Conservation (phyloP, 2,888 invertebrate genomes). For the Coremacera marginata region DNA sequence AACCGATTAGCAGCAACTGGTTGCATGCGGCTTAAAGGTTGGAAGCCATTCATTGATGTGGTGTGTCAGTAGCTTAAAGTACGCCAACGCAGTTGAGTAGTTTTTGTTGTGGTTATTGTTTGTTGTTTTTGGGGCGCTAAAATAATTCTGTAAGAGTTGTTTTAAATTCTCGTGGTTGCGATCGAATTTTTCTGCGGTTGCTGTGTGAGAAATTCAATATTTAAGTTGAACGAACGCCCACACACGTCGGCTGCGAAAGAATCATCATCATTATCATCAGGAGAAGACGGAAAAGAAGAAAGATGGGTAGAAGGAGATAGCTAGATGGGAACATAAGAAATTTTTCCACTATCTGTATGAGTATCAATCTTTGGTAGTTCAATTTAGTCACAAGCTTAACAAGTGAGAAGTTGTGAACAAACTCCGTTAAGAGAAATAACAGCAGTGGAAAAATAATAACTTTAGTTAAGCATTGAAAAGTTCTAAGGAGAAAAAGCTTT, state of each 20-base stretch:
- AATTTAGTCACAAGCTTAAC: too few species aligned
- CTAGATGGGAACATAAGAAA: too few species aligned
- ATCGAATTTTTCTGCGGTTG: constrained; percentile 24
- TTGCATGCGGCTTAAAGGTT: background rate
- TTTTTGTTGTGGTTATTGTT: background rate
- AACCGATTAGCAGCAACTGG: constrained; percentile 56
- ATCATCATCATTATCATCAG: too few species aligned
- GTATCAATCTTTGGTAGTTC: too few species aligned
- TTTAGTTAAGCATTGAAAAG: too few species aligned
- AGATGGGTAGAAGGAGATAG: too few species aligned
- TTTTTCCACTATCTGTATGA: too few species aligned
- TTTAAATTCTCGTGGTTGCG: background rate
- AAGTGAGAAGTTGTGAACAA: too few species aligned
- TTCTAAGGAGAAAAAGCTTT: too few species aligned
- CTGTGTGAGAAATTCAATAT: constrained; percentile 22
- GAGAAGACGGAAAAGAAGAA: too few species aligned
- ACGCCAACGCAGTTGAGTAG: background rate
- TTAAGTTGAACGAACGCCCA: constrained; percentile 2
- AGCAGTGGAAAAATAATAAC: too few species aligned
- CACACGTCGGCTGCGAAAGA: background rate
- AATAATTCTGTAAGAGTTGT: background rate
- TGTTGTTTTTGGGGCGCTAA: background rate
- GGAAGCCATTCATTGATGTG: background rate
- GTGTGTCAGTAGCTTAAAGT: background rate
- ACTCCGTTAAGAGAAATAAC: too few species aligned